phyloP scores from a whole-genome alignment of 1,140 invertebrate species.

The Rhagoletis zephyria region DNA sequence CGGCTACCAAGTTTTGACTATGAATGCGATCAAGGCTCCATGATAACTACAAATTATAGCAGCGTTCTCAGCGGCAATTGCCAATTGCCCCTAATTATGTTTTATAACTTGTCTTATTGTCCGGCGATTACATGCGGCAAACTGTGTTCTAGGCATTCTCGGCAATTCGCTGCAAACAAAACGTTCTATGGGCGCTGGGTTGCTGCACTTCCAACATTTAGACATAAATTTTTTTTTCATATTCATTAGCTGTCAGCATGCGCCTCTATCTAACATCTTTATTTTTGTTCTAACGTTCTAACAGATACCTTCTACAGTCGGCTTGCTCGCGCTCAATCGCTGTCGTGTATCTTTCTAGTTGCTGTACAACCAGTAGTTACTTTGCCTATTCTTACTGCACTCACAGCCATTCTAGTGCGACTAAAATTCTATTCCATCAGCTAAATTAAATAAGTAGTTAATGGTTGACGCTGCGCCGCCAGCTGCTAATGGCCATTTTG shows the following conservation, averaged over 20 bases:
- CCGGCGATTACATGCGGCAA: slow-evolving; percentile 8
- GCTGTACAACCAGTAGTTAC: slow-evolving; percentile 27
- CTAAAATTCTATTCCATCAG: slow-evolving; percentile 21
- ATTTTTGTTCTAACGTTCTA: slow-evolving; percentile 25
- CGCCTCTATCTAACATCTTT: slow-evolving; percentile 6
- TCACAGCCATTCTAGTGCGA: neutral
- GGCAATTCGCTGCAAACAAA: too few relatives aligned
- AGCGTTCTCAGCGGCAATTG: slow-evolving; percentile 10
- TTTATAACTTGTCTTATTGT: slow-evolving; percentile 31
- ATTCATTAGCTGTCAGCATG: neutral
- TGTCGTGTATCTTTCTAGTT: slow-evolving; percentile 23
- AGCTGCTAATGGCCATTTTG: slow-evolving; percentile 4
- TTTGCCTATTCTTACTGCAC: neutral
- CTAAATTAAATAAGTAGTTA: slow-evolving; percentile 33
- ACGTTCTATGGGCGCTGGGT: too few relatives aligned
- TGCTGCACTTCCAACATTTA: too few relatives aligned
- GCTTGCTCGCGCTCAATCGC: neutral
- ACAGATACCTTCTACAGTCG: neutral
- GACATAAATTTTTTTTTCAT: too few relatives aligned
- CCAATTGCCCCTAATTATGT: slow-evolving; percentile 29
- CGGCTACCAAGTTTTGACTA: neutral
- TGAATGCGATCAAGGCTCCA: neutral
- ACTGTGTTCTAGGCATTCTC: neutral
- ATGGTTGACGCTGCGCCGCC: neutral
- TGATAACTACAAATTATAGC: slow-evolving; percentile 24